Conservation (phyloP, 2,888 invertebrate genomes). For the Pardosa pseudoannulata region DNA sequence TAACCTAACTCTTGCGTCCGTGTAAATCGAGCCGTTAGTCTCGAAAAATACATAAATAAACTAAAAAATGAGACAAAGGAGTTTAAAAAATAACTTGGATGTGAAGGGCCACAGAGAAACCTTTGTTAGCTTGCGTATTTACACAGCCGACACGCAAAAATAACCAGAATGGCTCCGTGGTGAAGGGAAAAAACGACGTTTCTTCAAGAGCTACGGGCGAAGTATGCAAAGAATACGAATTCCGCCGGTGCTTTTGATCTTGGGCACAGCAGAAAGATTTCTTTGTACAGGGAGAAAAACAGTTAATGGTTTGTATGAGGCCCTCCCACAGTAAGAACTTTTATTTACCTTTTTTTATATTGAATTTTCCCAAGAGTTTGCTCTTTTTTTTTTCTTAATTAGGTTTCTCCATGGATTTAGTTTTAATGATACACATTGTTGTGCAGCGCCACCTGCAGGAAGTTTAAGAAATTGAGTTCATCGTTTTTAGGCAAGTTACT, state of each 20-base stretch:
- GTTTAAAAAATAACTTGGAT: not conserved
- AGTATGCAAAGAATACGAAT: slow-evolving; percentile 40
- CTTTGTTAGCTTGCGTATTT: slow-evolving; percentile 63
- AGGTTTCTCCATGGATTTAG: slow-evolving; percentile 33
- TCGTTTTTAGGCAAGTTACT: too few relatives aligned
- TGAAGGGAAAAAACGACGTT: slow-evolving; percentile 35
- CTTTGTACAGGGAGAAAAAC: slow-evolving; percentile 55
- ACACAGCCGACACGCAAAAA: slow-evolving; percentile 34
- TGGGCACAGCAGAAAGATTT: slow-evolving; percentile 45
- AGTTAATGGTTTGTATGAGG: slow-evolving; percentile 53
- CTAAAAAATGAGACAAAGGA: not conserved
- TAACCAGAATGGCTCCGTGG: slow-evolving; percentile 10
- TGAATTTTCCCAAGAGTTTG: not conserved
- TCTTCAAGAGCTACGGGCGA: slow-evolving; percentile 38
- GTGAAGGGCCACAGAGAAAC: slow-evolving; percentile 34
- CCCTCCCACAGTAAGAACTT: slow-evolving; percentile 40
- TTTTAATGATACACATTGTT: slow-evolving; percentile 25
- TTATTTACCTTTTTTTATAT: not conserved
- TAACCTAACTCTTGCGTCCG: not conserved
- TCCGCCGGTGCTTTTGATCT: slow-evolving; percentile 39
- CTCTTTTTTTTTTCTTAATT: slow-evolving; percentile 50
- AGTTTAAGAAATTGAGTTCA: too few relatives aligned
- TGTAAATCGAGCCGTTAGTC: not conserved
- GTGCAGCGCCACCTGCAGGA: slow-evolving; percentile 39
- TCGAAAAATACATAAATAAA: not conserved